phyloP scores from a whole-genome alignment of 2,113 vertebrate species.

The Amblyornis subalaris region DNA sequence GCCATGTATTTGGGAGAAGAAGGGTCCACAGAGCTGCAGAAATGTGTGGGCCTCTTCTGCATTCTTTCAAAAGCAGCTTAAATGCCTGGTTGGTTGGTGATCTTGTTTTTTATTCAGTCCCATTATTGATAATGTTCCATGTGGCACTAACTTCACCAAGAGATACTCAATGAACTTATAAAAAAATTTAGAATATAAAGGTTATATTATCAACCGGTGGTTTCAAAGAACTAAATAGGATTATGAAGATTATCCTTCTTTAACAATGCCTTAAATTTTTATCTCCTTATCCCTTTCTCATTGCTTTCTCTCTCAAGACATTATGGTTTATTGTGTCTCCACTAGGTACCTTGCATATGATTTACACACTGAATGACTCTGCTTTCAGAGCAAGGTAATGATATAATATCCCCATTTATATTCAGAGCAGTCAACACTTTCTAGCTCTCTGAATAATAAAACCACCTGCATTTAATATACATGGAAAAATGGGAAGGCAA shows the following conservation, averaged over 20 bases:
- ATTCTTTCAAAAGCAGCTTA: neutral
- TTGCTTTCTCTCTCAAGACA: constrained; percentile 79
- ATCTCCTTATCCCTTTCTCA: constrained; percentile 75
- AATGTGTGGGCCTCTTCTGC: neutral
- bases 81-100: neutral
- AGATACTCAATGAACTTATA: constrained; percentile 58
- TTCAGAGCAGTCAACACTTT: constrained; percentile 81
- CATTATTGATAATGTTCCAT: constrained; percentile 35
- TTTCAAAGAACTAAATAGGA: constrained; percentile 73
- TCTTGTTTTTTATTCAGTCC: constrained; percentile 25
- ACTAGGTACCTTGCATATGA: constrained; percentile 75
- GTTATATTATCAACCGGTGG: constrained; percentile 65
- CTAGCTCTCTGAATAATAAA: constrained; percentile 83
- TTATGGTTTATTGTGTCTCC: constrained; percentile 84
- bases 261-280: constrained; percentile 78
- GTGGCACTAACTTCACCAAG: constrained; percentile 10
- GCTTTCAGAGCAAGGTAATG: constrained; percentile 85
- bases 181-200: constrained; percentile 65
- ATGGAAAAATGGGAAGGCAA: constrained; percentile 82
- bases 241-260: constrained; percentile 78
- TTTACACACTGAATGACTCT: constrained; percentile 75
- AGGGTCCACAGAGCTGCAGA: neutral
- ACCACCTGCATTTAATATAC: constrained; percentile 89
- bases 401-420: constrained; percentile 90
- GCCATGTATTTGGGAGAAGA: neutral